phyloP scores from a whole-genome alignment of 30 jellyfish, hydroid and myxozoan species.

The Clytia hemisphaerica region DNA sequence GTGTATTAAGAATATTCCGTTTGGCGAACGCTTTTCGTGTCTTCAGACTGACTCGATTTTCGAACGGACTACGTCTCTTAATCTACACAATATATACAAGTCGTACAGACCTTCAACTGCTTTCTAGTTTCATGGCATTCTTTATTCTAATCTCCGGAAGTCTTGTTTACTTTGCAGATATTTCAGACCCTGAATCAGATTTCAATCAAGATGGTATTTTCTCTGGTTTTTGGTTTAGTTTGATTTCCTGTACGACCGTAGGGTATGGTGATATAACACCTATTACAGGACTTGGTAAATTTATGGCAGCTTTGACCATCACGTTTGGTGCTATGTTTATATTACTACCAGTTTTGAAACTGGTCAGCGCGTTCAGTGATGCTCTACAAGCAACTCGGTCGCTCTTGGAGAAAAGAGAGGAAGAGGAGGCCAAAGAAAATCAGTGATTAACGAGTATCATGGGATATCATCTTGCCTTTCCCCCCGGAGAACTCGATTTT shows the following conservation, averaged over 20 bases:
- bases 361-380: constrained; percentile 68
- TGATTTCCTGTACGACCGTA: constrained; percentile 75
- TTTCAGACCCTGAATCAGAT: constrained; percentile 34
- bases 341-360: constrained; percentile 64
- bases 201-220: constrained; percentile 42
- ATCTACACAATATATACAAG: constrained; percentile 64
- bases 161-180: constrained; percentile 55
- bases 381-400: constrained; percentile 74
- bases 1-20: constrained; percentile 62
- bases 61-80: constrained; percentile 74
- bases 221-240: constrained; percentile 77
- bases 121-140: constrained; percentile 51
- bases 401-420: constrained; percentile 23
- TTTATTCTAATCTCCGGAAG: constrained; percentile 64
- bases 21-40: constrained; percentile 73
- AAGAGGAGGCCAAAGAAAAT: too few species aligned
- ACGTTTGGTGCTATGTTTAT: constrained; percentile 72
- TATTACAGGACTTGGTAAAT: constrained; percentile 41
- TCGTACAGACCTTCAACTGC: constrained; percentile 71
- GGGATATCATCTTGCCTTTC: too few species aligned
- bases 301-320: constrained; percentile 52
- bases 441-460: too few species aligned
- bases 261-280: constrained; percentile 86
- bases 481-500: too few species aligned
- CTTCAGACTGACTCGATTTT: constrained; percentile 60